Evolutionary conservation across 2,888 invertebrate genomes (phyloP).

Genomic region (Elysia crispata): DNA sequence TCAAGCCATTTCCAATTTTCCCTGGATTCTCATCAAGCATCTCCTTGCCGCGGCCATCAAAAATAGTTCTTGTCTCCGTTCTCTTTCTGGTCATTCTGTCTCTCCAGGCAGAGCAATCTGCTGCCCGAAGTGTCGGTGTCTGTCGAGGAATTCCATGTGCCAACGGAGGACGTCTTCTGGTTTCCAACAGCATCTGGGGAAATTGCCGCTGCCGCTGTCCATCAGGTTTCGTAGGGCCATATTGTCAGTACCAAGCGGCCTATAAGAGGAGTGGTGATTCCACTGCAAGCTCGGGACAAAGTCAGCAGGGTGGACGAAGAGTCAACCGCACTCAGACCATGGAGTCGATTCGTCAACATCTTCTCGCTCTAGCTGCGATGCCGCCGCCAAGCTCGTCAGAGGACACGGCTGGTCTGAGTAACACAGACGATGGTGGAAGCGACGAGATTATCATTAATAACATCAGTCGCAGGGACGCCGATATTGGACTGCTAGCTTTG

Average conservation of each 20-base stretch:
- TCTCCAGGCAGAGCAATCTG: no score
- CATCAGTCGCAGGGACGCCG: no score
- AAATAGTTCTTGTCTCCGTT: background rate
- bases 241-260: slow-evolving; percentile 34
- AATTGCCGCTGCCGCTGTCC: slow-evolving; percentile 42
- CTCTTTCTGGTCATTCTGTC: slow-evolving; percentile 1
- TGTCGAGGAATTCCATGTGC: slow-evolving; percentile 42
- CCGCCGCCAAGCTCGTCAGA: no score
- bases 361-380: slow-evolving; percentile 2
- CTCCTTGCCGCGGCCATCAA: no score
- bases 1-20: no score
- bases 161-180: slow-evolving; percentile 43
- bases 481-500: no score
- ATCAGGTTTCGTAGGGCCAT: slow-evolving; percentile 34
- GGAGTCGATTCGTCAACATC: slow-evolving; percentile 17
- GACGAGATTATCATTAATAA: no score
- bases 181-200: slow-evolving; percentile 42
- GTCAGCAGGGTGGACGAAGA: no score
- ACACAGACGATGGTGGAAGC: background rate
- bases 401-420: no score
- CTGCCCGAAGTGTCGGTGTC: slow-evolving; percentile 19
- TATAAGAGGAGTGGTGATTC: slow-evolving; percentile 23
- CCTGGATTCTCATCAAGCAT: no score
- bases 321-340: background rate
- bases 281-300: background rate